Base-by-base conservation (phyloP, 2,888 invertebrate genomes). In the Mesorhabditis sp. region DNA sequence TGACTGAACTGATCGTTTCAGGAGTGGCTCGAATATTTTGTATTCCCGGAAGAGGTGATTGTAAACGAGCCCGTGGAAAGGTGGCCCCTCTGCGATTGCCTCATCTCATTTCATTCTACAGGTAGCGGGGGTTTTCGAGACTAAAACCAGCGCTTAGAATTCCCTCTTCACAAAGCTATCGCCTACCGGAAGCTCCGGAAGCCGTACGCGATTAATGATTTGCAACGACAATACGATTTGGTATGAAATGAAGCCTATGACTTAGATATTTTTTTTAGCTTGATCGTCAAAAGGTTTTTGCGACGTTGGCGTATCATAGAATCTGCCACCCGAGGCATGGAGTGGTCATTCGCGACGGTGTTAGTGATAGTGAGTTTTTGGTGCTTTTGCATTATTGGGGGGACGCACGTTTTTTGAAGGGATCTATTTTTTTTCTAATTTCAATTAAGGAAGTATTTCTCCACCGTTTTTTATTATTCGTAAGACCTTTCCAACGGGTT, bases 321-420 rank as follows among this genome's bases (percentile, higher is more conserved):
- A 96, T 99, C 80, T 94, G 95, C 87, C 94, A 98, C 88, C 98
- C 98, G 13, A 90, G 96, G 77, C 97, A 97, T 89, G 96, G 95
- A 15, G 95, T 98, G 62, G 89, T 98, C 77, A 94, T 96, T 88
- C 90, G 97, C 86, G 82, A 81, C 45, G 68, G 74, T 72, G 77
- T 78, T 81, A 13, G 58, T 50, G 58, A 50, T 13, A 10, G 58
- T 50, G 58, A 50, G 58, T 50, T 50, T 13, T 50, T 50, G 28
- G 28, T 28, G 28, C 28, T 28, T 28, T 28, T 28, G 28, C 28
- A 28, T 28, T 28, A 28, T 28, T 2, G 28, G 28, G 28, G 28
- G 28, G 28, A 2, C 28, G 28, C 28, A 28, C 28, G 28, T 28
- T 28, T 28, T 28, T 28, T 28, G 28, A 28, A 28, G 28, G 28